Conservation (phyloP, 2,797 vertebrate genomes). For the Eospalax fontanierii region DNA sequence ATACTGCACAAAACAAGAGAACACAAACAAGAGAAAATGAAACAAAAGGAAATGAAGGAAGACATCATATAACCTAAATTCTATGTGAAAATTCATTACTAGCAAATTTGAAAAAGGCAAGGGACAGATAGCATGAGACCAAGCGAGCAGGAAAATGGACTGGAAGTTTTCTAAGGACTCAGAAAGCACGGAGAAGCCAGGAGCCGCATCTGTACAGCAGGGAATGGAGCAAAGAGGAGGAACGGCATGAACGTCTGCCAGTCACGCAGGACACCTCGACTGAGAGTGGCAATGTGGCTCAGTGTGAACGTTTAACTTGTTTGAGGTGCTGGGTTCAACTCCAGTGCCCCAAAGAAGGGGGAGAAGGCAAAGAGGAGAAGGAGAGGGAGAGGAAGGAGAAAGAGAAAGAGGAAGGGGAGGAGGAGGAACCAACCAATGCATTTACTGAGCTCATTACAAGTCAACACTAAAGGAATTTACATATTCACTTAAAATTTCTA, state of each 20-base stretch:
- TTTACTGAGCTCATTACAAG: background rate
- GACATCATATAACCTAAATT: background rate
- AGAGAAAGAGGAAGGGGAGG: background rate
- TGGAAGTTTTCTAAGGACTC: constrained; percentile 15
- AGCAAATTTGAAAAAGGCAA: constrained; percentile 5
- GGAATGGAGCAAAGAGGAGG: background rate
- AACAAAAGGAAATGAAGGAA: background rate
- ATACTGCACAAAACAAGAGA: background rate
- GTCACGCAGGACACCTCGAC: background rate
- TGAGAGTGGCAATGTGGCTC: background rate
- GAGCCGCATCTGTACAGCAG: background rate
- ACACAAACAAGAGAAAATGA: background rate
- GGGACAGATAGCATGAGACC: background rate
- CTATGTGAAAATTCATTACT: constrained; percentile 31
- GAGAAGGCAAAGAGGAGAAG: background rate
- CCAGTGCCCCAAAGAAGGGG: background rate
- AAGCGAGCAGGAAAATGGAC: background rate
- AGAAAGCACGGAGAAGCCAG: background rate
- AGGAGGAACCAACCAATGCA: background rate
- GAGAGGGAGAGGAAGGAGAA: background rate
- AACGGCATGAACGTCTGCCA: background rate
- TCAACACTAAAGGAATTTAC: background rate
- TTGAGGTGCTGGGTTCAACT: background rate
- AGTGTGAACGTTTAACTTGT: background rate
- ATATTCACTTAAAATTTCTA: constrained; percentile 13